Evolutionary conservation across 2,888 invertebrate genomes (phyloP), one percentile per base, ranked within the genome.

Genomic region (Mactromeris polynyma): DNA sequence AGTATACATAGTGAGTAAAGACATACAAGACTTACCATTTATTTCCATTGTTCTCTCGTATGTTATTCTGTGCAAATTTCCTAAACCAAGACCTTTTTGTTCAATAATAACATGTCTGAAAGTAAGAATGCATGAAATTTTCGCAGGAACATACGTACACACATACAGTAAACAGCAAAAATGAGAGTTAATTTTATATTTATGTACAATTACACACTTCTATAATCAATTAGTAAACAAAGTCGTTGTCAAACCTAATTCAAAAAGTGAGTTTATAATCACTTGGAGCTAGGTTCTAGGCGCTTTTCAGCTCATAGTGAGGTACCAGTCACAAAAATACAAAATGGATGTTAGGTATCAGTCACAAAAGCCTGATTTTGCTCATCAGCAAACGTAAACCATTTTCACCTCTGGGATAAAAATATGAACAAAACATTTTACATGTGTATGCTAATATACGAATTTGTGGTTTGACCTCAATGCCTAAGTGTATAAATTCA

Each of bases 31-130:
- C 46, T 73, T 33, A 73, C 73, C 73, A 36, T 9, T 19, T 73
- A 73, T 36, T 19, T 36, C 19, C 73, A 33, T 73, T 26, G 26
- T 33, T 73, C 17, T 73, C 14, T 73, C 73, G 19, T 73, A 19
- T 33, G 73, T 73, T 19, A 14, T 73, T 36, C 36, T 73, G 17
- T 73, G 31, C 19, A 73, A 3, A 36, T 73, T 36, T 14, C 73
- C 73, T 33, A 73, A 33, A 17, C 73, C 73, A 19, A 73, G 33
- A 17, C 73, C 73, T 36, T 11, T 11, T 36, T 36, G 19, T 36
- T 73, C 73, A 36, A 73, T 73, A 26, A 73, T 73, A 33, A 73
- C 73, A 73, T 73, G 73, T 14, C 73, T 73, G 73, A 73, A 73
- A 73, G 26, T 26, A 64, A 64, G 26, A 26, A 64, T 26, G 9